Percentiles rank a stretch among this genome's conserved stretches.
These are phyloP conservation scores for Orthosia incerta DNA, from an alignment of 2,888 invertebrate genomes.

Conservation along the genomic window DNA sequence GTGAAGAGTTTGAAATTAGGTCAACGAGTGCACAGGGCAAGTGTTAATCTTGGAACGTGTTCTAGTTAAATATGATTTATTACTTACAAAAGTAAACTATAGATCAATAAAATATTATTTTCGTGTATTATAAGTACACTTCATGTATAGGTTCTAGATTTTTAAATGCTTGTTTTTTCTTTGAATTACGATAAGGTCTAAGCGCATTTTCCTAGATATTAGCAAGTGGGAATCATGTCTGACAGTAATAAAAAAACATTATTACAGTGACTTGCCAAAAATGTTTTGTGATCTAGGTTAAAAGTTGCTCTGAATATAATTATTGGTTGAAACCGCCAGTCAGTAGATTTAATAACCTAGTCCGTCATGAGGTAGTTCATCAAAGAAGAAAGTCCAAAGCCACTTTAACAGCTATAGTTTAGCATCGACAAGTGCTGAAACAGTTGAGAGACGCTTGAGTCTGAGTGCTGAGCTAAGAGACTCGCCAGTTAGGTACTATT, in stretches of 20 bases:
- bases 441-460: not conserved
- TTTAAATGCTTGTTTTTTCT: not conserved
- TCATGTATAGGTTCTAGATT: not conserved
- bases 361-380: not conserved
- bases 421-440: slow-evolving; percentile 4
- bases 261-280: not conserved
- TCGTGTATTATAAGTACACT: not conserved
- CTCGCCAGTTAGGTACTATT: not conserved
- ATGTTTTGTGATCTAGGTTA: not conserved
- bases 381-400: not conserved
- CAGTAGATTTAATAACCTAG: too few relatives aligned
- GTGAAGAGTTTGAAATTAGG: slow-evolving; percentile 64
- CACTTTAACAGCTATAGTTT: not conserved
- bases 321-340: too few relatives aligned
- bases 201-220: not conserved
- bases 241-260: not conserved
- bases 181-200: not conserved
- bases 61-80: not conserved
- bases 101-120: too few relatives aligned
- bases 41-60: slow-evolving; percentile 23
- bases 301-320: not conserved
- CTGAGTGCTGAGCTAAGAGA: slow-evolving; percentile 5
- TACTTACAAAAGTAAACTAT: too few relatives aligned
- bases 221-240: not conserved
- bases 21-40: slow-evolving; percentile 55